A percentile compares a stretch with the other conserved stretches of the same genome.
These are phyloP conservation scores for Chymomyza costata DNA, from an alignment of 1,140 invertebrate genomes.

Conservation along the genomic window DNA sequence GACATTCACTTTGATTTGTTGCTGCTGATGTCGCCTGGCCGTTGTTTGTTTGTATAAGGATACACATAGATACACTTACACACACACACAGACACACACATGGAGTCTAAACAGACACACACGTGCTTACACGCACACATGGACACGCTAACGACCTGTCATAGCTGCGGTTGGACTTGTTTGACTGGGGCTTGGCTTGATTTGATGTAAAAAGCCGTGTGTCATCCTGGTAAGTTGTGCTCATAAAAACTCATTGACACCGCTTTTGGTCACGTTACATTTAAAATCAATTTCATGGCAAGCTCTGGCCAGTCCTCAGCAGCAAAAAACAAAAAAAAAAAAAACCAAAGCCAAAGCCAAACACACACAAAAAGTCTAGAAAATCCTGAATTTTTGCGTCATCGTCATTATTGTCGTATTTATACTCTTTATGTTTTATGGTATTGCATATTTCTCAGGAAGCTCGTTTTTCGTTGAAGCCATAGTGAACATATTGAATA, in stretches of 20 bases:
- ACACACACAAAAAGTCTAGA: slow-evolving; percentile 1
- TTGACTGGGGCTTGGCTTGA: slow-evolving; percentile 11
- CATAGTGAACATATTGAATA: no score
- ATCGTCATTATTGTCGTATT: no score
- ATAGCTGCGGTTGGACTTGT: slow-evolving; percentile 46
- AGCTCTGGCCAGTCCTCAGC: not conserved
- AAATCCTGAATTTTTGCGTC: slow-evolving; percentile 11
- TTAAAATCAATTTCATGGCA: slow-evolving; percentile 61
- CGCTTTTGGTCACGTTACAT: slow-evolving; percentile 48
- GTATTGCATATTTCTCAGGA: no score
- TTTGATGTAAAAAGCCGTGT: not conserved
- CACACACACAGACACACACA: slow-evolving; percentile 9
- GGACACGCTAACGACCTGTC: slow-evolving; percentile 62
- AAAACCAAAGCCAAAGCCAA: slow-evolving; percentile 16
- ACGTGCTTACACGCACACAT: slow-evolving; percentile 13
- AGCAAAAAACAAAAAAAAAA: slow-evolving; percentile 6
- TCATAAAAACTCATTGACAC: slow-evolving; percentile 30
- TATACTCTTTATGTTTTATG: no score
- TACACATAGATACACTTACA: not conserved
- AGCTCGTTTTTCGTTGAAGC: no score
- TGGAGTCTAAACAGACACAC: not conserved
- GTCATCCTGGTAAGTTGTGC: slow-evolving; percentile 17
- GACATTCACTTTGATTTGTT: slow-evolving; percentile 68
- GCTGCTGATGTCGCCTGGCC: slow-evolving; percentile 3
- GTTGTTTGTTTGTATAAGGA: slow-evolving; percentile 10